Evolutionary conservation across 2,888 invertebrate species (phyloP).

Genomic region (Apocheima hispidaria): DNA sequence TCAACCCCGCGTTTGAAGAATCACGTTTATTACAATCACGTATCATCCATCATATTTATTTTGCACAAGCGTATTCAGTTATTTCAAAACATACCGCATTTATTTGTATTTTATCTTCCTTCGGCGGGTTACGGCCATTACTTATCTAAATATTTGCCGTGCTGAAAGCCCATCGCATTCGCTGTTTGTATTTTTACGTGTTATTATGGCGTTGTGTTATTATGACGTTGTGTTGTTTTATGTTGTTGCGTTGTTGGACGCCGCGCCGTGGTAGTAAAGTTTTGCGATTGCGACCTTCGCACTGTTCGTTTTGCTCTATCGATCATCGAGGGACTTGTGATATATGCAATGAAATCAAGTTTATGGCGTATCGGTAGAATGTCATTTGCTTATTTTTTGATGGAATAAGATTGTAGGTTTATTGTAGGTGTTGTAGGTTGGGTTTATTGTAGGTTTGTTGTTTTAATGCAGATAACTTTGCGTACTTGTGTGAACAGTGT

Average conservation of each 20-base stretch:
- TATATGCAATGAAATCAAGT: conserved; percentile 28
- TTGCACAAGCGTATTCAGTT: conserved; percentile 49
- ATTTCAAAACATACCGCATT: conserved; percentile 55
- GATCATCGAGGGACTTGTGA: conserved; percentile 26
- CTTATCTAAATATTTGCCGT: conserved; percentile 68
- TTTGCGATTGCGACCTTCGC: conserved; percentile 18
- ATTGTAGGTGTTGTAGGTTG: conserved; percentile 12
- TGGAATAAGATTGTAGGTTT: conserved; percentile 2
- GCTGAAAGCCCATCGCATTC: conserved; percentile 63
- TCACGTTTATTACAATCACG: conserved; percentile 23
- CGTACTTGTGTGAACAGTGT: not conserved
- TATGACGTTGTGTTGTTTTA: conserved; percentile 51
- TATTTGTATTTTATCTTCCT: conserved; percentile 65
- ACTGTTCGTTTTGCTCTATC: conserved; percentile 21
- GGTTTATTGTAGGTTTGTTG: no score
- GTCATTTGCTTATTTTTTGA: conserved; percentile 7
- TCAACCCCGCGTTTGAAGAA: conserved; percentile 20
- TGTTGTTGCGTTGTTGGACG: conserved; percentile 25
- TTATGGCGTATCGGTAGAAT: conserved; percentile 13
- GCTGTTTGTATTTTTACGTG: conserved; percentile 59
- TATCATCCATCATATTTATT: conserved; percentile 46
- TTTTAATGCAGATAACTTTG: not conserved
- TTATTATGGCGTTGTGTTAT: conserved; percentile 49
- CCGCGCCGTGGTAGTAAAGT: conserved; percentile 30
- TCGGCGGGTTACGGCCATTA: conserved; percentile 65